Percentiles rank a stretch among this genome's conserved stretches.
phyloP scores from a whole-genome alignment of 2,888 invertebrate genomes.

The Laothoe populi region DNA sequence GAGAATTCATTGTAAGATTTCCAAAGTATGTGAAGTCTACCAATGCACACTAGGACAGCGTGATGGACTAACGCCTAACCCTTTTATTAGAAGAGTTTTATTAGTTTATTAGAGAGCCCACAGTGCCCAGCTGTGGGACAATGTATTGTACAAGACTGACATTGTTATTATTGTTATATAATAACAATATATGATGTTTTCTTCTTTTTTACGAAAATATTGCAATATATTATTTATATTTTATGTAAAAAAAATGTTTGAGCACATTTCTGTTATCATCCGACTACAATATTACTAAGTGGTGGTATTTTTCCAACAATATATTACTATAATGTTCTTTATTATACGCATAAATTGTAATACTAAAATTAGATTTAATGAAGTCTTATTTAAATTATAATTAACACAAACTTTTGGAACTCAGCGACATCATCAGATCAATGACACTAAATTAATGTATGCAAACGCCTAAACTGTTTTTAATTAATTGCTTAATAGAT shows the following conservation, averaged over 20 bases:
- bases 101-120: too few relatives aligned
- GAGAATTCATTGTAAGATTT: too few relatives aligned
- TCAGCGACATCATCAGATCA: slow-evolving; percentile 3
- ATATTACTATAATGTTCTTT: not conserved
- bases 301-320: not conserved
- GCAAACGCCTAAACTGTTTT: slow-evolving; percentile 10
- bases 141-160: too few relatives aligned
- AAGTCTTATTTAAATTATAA: slow-evolving; percentile 1
- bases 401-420: slow-evolving; percentile 16
- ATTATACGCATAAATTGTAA: not conserved
- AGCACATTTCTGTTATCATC: not conserved
- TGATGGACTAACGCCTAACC: too few relatives aligned
- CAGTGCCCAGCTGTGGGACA: too few relatives aligned
- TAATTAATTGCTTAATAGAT: slow-evolving; percentile 5
- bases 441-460: not conserved
- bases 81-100: too few relatives aligned
- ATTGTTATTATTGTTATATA: too few relatives aligned
- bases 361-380: not conserved
- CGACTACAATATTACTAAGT: not conserved
- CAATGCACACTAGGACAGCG: too few relatives aligned
- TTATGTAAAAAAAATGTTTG: not conserved
- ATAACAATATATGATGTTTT: too few relatives aligned
- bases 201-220: not conserved
- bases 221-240: not conserved
- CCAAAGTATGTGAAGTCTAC: too few relatives aligned